These are phyloP conservation scores for Pangasianodon hypophthalmus DNA, from an alignment of 2,113 vertebrate genomes.

Conservation along the genomic window DNA sequence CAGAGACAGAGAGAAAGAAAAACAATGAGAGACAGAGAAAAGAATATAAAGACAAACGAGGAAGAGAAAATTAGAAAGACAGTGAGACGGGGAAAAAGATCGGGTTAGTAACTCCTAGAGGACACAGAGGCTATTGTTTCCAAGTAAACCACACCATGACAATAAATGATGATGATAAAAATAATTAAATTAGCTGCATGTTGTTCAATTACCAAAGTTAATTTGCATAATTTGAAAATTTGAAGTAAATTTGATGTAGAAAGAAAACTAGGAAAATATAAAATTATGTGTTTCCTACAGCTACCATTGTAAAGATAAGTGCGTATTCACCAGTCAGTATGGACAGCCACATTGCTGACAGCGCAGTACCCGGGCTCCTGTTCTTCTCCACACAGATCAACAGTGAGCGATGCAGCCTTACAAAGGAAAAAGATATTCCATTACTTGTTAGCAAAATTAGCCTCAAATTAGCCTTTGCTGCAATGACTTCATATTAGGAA, in stretches of 20 bases:
- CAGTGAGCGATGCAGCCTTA: slow-evolving; percentile 91
- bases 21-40: slow-evolving; percentile 10
- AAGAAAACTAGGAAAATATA: background rate
- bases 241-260: background rate
- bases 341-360: slow-evolving; percentile 89
- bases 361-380: slow-evolving; percentile 92
- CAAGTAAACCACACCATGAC: slow-evolving; percentile 29
- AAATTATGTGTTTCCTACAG: background rate
- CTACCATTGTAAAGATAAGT: background rate
- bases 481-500: background rate
- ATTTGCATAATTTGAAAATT: background rate
- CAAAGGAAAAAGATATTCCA: background rate
- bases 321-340: slow-evolving; percentile 86
- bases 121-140: background rate
- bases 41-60: background rate
- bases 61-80: background rate
- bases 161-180: background rate
- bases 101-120: background rate
- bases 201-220: background rate
- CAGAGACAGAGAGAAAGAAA: background rate
- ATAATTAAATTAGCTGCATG: background rate
- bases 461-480: background rate
- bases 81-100: background rate
- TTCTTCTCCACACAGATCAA: slow-evolving; percentile 91
- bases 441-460: background rate